Conservation (phyloP, 2,797 vertebrate species). For the Coregonus sp. region DNA sequence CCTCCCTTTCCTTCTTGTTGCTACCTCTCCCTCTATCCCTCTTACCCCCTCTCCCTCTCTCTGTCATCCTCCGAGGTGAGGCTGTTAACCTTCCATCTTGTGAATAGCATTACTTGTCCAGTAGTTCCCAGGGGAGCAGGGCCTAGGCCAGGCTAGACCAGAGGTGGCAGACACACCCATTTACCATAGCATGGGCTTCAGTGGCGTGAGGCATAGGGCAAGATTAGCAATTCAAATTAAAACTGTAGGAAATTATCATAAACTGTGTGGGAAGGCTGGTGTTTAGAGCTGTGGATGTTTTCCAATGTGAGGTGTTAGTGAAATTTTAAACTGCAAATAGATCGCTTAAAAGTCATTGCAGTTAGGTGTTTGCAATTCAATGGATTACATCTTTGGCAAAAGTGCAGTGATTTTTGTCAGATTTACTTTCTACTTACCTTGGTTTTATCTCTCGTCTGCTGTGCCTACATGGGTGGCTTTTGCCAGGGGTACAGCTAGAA, state of each 20-base stretch:
- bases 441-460: too few species aligned
- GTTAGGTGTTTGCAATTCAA: not conserved
- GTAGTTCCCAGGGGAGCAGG: constrained; percentile 16
- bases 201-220: constrained; percentile 39
- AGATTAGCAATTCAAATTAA: constrained; percentile 47
- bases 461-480: not conserved
- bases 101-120: constrained; percentile 42
- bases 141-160: not conserved
- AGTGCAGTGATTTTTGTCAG: not conserved
- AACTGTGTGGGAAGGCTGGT: not conserved
- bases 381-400: not conserved
- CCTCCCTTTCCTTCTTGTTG: too few species aligned
- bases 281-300: too few species aligned
- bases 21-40: too few species aligned
- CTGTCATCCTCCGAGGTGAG: constrained; percentile 44
- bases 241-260: constrained; percentile 11
- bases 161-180: constrained; percentile 33
- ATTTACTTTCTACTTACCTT: not conserved
- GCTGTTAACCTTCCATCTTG: constrained; percentile 49
- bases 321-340: too few species aligned
- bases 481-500: not conserved
- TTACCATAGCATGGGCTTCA: constrained; percentile 45
- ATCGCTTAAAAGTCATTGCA: too few species aligned
- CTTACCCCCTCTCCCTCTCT: constrained; percentile 5
- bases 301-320: too few species aligned